These are phyloP conservation scores for Sepioteuthis lessoniana DNA, from an alignment of 2,888 invertebrate species.

Conservation along the genomic window DNA sequence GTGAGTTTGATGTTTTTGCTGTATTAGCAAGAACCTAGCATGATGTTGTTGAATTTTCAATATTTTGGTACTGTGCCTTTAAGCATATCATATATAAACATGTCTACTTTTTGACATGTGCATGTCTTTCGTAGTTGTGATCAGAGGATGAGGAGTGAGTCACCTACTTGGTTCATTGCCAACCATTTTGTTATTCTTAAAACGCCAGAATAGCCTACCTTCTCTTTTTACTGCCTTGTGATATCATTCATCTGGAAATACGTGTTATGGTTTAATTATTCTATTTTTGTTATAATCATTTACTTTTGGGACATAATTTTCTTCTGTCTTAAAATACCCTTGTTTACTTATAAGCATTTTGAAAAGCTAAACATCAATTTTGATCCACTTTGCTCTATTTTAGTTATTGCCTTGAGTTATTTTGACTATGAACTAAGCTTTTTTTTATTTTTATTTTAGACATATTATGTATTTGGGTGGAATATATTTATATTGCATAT, in stretches of 20 bases:
- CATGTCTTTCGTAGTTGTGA: not conserved
- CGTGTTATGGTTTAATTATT: not conserved
- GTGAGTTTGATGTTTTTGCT: not conserved
- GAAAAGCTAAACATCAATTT: no score
- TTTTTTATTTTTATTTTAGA: no score
- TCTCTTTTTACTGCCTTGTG: not conserved
- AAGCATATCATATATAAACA: slow-evolving; percentile 10
- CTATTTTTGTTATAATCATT: not conserved
- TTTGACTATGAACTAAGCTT: no score
- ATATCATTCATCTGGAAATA: not conserved
- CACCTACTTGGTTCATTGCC: not conserved
- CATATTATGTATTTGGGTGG: no score
- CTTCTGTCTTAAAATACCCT: not conserved
- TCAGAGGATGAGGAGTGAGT: not conserved
- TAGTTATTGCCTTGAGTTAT: not conserved
- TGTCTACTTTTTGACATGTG: not conserved
- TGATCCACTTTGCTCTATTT: no score
- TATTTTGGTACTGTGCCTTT: not conserved
- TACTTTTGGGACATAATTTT: not conserved
- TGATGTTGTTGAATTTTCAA: not conserved
- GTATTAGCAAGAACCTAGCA: not conserved
- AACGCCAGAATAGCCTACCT: not conserved
- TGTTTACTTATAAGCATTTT: not conserved
- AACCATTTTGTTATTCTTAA: not conserved
- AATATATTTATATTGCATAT: no score